Percentiles rank a stretch among this genome's conserved stretches.
Evolutionary conservation across 2,797 vertebrate genomes (phyloP).

Genomic region (Diplodus puntazzo): DNA sequence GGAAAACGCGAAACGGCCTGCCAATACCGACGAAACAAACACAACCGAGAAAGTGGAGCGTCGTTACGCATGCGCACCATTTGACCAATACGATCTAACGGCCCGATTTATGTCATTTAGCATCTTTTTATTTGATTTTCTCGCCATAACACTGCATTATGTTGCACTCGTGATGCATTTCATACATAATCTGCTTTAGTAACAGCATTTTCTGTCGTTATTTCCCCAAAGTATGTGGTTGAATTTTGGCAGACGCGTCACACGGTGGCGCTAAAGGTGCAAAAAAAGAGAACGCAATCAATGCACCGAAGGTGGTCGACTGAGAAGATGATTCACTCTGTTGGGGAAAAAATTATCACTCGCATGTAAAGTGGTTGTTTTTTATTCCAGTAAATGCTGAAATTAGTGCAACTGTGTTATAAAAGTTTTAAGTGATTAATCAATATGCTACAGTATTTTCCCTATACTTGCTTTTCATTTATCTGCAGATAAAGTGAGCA

Average conservation of each 20-base stretch:
- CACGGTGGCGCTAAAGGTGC: constrained; percentile 61
- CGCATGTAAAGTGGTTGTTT: not conserved
- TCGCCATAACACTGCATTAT: fast-evolving
- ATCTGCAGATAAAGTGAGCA: too few species aligned
- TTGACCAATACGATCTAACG: constrained; percentile 1
- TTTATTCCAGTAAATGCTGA: not conserved
- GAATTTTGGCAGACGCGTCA: constrained; percentile 15
- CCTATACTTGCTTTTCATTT: too few species aligned
- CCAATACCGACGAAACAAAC: constrained; percentile 33
- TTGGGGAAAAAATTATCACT: not conserved
- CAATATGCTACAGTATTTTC: too few species aligned
- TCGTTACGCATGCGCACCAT: constrained; percentile 29
- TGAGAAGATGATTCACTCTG: constrained; percentile 20
- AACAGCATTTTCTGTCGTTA: not conserved
- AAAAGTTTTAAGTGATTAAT: too few species aligned
- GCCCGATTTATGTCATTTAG: not conserved
- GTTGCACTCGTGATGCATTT: not conserved
- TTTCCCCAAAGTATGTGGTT: not conserved
- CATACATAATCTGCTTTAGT: fast-evolving
- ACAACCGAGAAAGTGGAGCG: not conserved
- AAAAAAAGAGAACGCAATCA: constrained; percentile 8
- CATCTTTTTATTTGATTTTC: not conserved
- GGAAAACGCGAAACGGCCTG: not conserved
- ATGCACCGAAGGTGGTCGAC: constrained; percentile 43
- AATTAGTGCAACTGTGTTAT: too few species aligned